A percentile compares a stretch with the other conserved stretches of the same genome.
Evolutionary conservation across 1,140 invertebrate species (phyloP).

Genomic region (Drosophila parvula): DNA sequence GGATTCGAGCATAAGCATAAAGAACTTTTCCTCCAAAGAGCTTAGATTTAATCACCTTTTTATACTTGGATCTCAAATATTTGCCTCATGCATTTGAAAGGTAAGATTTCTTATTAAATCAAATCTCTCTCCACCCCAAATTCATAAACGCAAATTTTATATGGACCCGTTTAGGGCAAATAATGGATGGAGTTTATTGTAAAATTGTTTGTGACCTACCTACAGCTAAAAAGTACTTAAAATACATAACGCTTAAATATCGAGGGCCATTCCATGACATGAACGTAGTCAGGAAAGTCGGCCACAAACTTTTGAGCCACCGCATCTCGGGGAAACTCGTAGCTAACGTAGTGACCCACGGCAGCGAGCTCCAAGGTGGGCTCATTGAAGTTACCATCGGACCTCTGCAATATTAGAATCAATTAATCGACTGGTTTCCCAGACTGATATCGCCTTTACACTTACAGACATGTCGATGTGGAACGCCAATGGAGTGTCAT

Average conservation of each 20-base stretch:
- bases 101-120: background rate
- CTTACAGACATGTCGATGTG: conserved; percentile 86
- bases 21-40: too few relatives aligned
- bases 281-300: conserved; percentile 31
- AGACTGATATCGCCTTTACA: background rate
- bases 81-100: background rate
- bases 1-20: too few relatives aligned
- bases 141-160: background rate
- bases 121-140: background rate
- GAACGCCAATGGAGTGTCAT: conserved; percentile 86
- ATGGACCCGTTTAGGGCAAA: background rate
- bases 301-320: conserved; percentile 27
- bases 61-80: background rate
- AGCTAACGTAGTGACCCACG: conserved; percentile 46
- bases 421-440: background rate
- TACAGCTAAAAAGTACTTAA: conserved; percentile 13
- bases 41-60: too few relatives aligned
- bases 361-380: conserved; percentile 50
- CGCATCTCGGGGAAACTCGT: conserved; percentile 25
- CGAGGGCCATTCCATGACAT: conserved; percentile 52
- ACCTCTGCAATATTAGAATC: conserved; percentile 80
- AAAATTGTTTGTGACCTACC: conserved; percentile 1
- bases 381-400: conserved; percentile 70
- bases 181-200: conserved; percentile 23
- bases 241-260: conserved; percentile 50